Percentiles rank a stretch among this genome's conserved stretches.
Evolutionary conservation across 2,888 invertebrate species (phyloP).

Genomic region (Lasioglossum leucozonium): DNA sequence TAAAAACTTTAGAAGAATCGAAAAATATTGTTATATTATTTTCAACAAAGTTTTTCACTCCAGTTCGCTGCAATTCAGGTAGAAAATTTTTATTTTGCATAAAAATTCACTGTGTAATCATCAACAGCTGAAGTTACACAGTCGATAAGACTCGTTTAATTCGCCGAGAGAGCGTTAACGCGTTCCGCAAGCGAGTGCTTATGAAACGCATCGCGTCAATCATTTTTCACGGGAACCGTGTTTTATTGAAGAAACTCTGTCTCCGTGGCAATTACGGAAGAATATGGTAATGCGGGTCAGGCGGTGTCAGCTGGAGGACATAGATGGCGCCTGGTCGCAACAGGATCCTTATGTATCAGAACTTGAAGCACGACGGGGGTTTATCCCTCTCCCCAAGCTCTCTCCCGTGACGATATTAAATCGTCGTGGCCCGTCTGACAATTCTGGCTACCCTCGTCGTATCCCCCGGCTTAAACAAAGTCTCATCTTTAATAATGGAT

Average conservation of each 20-base stretch:
- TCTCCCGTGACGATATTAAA: slow-evolving; percentile 58
- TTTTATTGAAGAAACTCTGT: neutral
- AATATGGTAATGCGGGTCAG: slow-evolving; percentile 48
- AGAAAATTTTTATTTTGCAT: too few species aligned
- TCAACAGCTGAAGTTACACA: neutral
- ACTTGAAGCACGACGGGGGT: slow-evolving; percentile 54
- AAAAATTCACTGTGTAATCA: too few species aligned
- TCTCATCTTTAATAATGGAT: slow-evolving; percentile 40
- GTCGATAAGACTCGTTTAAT: neutral
- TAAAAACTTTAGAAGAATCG: too few species aligned
- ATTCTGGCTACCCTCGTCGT: slow-evolving; percentile 10
- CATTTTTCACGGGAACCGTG: neutral
- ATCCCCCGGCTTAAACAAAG: slow-evolving; percentile 9
- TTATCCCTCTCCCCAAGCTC: slow-evolving; percentile 41
- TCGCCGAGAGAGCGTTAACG: too few species aligned
- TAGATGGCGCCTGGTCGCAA: slow-evolving; percentile 47
- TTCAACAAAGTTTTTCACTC: too few species aligned
- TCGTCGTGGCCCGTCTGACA: slow-evolving; percentile 27
- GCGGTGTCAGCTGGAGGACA: slow-evolving; percentile 34
- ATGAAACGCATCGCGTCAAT: neutral
- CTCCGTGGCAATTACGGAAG: slow-evolving; percentile 29
- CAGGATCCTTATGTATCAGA: slow-evolving; percentile 60
- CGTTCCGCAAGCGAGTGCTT: neutral
- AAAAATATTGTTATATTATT: too few species aligned
- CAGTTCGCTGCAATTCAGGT: too few species aligned